A percentile compares a stretch with the other conserved stretches of the same genome.
phyloP scores from a whole-genome alignment of 23 tunicate species.

The Halocynthia aurantium region DNA sequence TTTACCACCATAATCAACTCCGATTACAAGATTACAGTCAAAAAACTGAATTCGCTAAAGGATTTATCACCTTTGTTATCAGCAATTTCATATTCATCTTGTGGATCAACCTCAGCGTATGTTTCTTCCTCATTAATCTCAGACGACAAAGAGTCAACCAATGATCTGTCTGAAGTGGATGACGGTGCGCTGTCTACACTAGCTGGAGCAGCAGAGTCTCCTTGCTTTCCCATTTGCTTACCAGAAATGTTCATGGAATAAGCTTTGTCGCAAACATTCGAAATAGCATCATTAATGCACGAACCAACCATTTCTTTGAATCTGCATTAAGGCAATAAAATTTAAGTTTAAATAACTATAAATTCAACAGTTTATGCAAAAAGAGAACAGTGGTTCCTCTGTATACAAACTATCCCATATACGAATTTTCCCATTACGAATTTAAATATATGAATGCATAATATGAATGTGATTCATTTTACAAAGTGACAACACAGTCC shows the following conservation, averaged over 20 bases:
- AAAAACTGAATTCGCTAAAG: too few relatives aligned
- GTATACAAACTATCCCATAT: too few relatives aligned
- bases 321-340: background rate
- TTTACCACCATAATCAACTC: too few relatives aligned
- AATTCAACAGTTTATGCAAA: background rate
- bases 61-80: background rate
- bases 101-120: slow-evolving; percentile 10
- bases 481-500: too few relatives aligned
- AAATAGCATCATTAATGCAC: slow-evolving; percentile 1
- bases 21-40: too few relatives aligned
- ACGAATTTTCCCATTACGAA: too few relatives aligned
- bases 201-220: slow-evolving; percentile 43
- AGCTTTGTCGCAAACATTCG: slow-evolving; percentile 33
- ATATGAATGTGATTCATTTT: too few relatives aligned
- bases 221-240: background rate
- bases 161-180: slow-evolving; percentile 13
- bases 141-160: slow-evolving; percentile 25
- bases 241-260: slow-evolving; percentile 46
- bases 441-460: too few relatives aligned
- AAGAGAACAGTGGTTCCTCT: background rate
- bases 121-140: slow-evolving; percentile 13
- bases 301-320: background rate
- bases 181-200: slow-evolving; percentile 14
- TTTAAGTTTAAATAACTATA: background rate
- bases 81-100: background rate